These are phyloP conservation scores for Enteromius viviparus DNA, from an alignment of 2,797 vertebrate species.

Conservation along the genomic window DNA sequence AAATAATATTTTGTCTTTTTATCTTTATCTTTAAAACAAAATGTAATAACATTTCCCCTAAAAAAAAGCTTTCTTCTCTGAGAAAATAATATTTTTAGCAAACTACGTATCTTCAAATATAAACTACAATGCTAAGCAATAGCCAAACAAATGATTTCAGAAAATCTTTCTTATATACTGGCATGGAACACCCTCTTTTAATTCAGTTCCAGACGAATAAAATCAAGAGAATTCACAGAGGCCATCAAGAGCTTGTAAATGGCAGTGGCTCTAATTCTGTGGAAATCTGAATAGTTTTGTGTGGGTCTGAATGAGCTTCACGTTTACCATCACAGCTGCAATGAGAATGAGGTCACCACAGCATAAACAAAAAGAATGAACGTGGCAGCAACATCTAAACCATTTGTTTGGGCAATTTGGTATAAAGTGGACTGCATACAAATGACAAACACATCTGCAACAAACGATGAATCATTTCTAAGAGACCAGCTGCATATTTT, in stretches of 20 bases:
- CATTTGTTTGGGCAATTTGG: neutral
- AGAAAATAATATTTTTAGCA: too few relatives aligned
- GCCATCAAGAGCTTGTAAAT: neutral
- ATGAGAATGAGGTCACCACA: neutral
- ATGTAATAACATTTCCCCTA: neutral
- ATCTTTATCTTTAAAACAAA: neutral
- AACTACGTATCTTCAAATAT: neutral
- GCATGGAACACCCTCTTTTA: neutral
- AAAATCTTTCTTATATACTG: neutral
- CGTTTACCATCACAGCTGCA: slow-evolving; percentile 10
- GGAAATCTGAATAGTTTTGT: neutral
- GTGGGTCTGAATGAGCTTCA: slow-evolving; percentile 7
- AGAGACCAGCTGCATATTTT: neutral
- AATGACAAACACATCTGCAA: neutral
- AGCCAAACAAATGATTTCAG: neutral
- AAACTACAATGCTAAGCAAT: neutral
- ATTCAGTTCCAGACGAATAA: neutral
- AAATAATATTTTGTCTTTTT: neutral
- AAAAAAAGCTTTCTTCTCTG: neutral
- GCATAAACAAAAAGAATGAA: neutral
- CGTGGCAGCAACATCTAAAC: neutral
- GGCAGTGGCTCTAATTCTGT: neutral
- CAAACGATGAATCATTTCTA: neutral
- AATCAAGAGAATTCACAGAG: neutral
- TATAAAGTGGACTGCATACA: neutral